These are phyloP conservation scores for Oligia latruncula DNA, from an alignment of 2,888 invertebrate genomes.

Conservation along the genomic window DNA sequence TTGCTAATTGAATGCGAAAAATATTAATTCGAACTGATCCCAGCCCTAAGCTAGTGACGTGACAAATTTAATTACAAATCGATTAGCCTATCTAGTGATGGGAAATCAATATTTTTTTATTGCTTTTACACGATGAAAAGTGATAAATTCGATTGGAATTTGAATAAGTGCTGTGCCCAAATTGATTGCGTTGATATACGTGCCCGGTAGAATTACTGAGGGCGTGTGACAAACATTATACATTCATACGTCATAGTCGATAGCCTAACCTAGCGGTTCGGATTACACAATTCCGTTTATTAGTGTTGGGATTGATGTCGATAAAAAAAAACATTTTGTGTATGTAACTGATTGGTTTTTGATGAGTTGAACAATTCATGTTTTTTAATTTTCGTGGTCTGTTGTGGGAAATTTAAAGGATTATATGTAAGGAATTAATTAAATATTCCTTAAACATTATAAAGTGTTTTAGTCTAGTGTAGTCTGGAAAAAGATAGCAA, in stretches of 20 bases:
- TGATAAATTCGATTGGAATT: constrained; percentile 61
- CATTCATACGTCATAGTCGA: constrained; percentile 80
- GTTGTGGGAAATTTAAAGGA: not conserved
- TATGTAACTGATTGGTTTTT: not conserved
- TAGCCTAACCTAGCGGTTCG: constrained; percentile 78
- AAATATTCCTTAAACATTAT: too few species aligned
- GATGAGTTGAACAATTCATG: not conserved
- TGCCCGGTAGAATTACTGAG: constrained; percentile 49
- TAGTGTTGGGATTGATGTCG: constrained; percentile 71
- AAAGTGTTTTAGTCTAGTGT: too few species aligned
- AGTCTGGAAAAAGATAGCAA: too few species aligned
- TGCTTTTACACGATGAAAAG: constrained; percentile 29
- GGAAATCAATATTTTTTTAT: constrained; percentile 47
- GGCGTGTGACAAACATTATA: constrained; percentile 77
- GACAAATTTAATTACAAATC: constrained; percentile 64
- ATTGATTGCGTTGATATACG: constrained; percentile 61
- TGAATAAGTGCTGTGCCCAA: constrained; percentile 58
- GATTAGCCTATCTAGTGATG: constrained; percentile 57
- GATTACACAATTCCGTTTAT: constrained; percentile 75
- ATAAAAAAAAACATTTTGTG: constrained; percentile 30
- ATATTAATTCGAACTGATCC: constrained; percentile 45
- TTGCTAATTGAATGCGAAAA: constrained; percentile 32
- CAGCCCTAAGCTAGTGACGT: constrained; percentile 54
- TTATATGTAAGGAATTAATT: not conserved
- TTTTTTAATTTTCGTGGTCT: not conserved